A percentile compares a stretch with the other conserved stretches of the same genome.
Evolutionary conservation across 2,797 vertebrate genomes (phyloP).

Genomic region (Acanthurus tractus): DNA sequence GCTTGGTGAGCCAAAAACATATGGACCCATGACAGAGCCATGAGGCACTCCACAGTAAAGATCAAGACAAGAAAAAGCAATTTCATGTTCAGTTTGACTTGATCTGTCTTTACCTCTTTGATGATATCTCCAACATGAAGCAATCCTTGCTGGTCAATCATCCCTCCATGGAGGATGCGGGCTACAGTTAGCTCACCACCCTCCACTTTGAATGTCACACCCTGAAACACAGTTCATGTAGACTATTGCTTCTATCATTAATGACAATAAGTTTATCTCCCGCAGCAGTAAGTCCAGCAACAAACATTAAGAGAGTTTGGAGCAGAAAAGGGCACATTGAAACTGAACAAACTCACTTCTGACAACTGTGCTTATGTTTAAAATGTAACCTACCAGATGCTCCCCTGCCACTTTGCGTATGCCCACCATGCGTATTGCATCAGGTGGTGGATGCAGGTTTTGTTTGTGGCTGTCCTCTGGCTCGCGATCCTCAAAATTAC

Average conservation of each 20-base stretch:
- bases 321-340: not conserved
- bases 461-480: constrained; percentile 59
- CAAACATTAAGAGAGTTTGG: not conserved
- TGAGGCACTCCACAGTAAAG: not conserved
- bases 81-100: no score
- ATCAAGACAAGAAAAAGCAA: not conserved
- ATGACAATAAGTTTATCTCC: not conserved
- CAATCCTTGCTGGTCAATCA: constrained; percentile 94
- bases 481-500: constrained; percentile 84
- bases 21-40: not conserved
- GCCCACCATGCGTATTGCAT: constrained; percentile 95
- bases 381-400: constrained; percentile 85
- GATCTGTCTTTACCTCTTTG: constrained; percentile 76
- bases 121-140: constrained; percentile 95
- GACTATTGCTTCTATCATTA: not conserved
- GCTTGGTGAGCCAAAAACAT: not conserved
- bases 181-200: constrained; percentile 93
- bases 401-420: constrained; percentile 93
- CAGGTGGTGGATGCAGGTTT: constrained; percentile 85
- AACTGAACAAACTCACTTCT: not conserved
- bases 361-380: not conserved
- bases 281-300: not conserved
- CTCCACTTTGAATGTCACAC: constrained; percentile 94
- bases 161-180: constrained; percentile 93
- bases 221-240: constrained; percentile 76